phyloP scores from a whole-genome alignment of 2,888 invertebrate genomes.

The Lissocephala sabroskyi region DNA sequence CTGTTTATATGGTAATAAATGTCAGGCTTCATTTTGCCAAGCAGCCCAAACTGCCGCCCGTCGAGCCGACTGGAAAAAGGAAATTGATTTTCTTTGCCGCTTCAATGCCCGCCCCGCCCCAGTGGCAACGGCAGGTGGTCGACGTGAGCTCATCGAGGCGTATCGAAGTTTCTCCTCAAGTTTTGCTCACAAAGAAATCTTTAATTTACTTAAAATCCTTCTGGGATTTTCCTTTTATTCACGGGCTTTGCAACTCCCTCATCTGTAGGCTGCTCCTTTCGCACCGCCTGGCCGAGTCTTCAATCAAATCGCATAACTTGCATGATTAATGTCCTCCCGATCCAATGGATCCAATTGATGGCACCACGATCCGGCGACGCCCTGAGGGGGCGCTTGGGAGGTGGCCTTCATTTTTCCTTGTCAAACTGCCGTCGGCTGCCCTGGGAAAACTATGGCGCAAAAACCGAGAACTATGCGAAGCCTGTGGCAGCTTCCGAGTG shows the following conservation, averaged over 20 bases:
- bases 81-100: constrained; percentile 56
- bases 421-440: constrained; percentile 6
- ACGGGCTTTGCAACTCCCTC: constrained; percentile 14
- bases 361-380: constrained; percentile 12
- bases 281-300: constrained; percentile 24
- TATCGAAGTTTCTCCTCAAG: too few relatives aligned
- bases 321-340: constrained; percentile 44
- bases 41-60: constrained; percentile 6
- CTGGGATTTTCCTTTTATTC: too few relatives aligned
- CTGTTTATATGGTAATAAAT: constrained; percentile 60
- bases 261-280: not conserved
- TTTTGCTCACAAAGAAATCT: too few relatives aligned
- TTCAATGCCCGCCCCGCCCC: too few relatives aligned
- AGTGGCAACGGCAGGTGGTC: too few relatives aligned
- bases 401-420: constrained; percentile 46
- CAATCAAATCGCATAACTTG: constrained; percentile 50
- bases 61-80: constrained; percentile 24
- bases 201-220: too few relatives aligned
- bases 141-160: too few relatives aligned
- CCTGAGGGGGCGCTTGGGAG: constrained; percentile 14
- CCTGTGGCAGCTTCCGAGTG: constrained; percentile 14
- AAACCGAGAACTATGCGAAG: too few relatives aligned
- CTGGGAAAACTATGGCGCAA: constrained; percentile 16
- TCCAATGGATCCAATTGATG: too few relatives aligned
- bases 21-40: constrained; percentile 47